A percentile compares a stretch with the other conserved stretches of the same genome.
These are phyloP conservation scores for Eumaeus atala DNA, from an alignment of 1,140 invertebrate genomes.

Conservation along the genomic window DNA sequence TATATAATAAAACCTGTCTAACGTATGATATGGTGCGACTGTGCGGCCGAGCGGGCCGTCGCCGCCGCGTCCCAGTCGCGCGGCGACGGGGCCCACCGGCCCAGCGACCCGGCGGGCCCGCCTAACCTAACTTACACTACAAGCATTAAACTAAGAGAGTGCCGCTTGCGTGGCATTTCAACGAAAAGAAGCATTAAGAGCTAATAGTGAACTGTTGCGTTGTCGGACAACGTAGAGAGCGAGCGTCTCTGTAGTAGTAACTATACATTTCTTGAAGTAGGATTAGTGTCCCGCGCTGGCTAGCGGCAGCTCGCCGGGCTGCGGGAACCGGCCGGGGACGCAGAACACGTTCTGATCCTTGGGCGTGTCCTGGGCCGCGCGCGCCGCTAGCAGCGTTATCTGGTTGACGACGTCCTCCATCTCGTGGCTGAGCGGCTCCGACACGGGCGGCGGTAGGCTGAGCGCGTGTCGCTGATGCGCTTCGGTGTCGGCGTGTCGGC, in stretches of 20 bases:
- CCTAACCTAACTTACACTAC: slow-evolving; percentile 69
- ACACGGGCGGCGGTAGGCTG: slow-evolving; percentile 44
- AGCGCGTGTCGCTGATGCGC: slow-evolving; percentile 65
- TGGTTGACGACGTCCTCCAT: slow-evolving; percentile 90
- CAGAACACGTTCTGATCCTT: slow-evolving; percentile 70
- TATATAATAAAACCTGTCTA: slow-evolving; percentile 72
- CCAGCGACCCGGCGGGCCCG: too few species aligned
- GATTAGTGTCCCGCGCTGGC: slow-evolving; percentile 76
- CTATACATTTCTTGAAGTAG: slow-evolving; percentile 70
- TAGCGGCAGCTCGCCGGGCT: slow-evolving; percentile 71
- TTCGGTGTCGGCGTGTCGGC: slow-evolving; percentile 79
- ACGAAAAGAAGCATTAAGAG: slow-evolving; percentile 71
- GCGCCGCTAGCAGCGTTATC: slow-evolving; percentile 84
- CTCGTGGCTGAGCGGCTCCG: slow-evolving; percentile 81
- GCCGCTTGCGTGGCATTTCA: slow-evolving; percentile 54
- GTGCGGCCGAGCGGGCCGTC: slow-evolving; percentile 49
- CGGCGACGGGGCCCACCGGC: too few species aligned
- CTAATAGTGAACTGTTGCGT: slow-evolving; percentile 74
- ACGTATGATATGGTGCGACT: slow-evolving; percentile 70
- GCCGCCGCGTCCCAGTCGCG: slow-evolving; percentile 68
- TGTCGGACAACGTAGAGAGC: slow-evolving; percentile 71
- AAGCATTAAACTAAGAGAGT: slow-evolving; percentile 72
- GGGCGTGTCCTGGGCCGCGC: slow-evolving; percentile 76
- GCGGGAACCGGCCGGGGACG: slow-evolving; percentile 72
- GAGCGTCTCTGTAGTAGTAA: slow-evolving; percentile 64